A percentile compares a stretch with the other conserved stretches of the same genome.
Conservation (phyloP, 2,888 invertebrate genomes). For the Buathra laborator region DNA sequence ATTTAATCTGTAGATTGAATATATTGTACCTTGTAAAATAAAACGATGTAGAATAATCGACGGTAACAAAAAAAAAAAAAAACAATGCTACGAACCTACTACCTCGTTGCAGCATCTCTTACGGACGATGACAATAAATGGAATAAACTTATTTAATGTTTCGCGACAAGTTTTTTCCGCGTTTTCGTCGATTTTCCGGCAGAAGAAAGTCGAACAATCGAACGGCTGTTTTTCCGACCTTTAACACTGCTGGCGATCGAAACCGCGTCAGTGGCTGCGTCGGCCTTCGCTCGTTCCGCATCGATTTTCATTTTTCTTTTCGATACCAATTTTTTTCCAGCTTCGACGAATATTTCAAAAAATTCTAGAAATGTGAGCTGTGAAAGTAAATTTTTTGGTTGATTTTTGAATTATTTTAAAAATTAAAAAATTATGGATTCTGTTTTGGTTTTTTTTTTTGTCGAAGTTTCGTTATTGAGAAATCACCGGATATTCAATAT, state of each 20-base stretch:
- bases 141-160: constrained; percentile 33
- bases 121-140: constrained; percentile 60
- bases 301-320: constrained; percentile 40
- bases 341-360: constrained; percentile 86
- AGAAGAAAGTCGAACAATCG: constrained; percentile 25
- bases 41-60: constrained; percentile 61
- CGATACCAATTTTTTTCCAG: constrained; percentile 61
- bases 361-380: constrained; percentile 88
- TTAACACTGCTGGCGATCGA: constrained; percentile 23
- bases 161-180: constrained; percentile 47
- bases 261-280: constrained; percentile 13
- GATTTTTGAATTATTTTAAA: too few species aligned
- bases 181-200: constrained; percentile 31
- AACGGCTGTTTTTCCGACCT: constrained; percentile 16
- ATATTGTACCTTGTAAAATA: constrained; percentile 67
- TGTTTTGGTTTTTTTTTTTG: too few species aligned
- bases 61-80: constrained; percentile 11
- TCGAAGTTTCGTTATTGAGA: not conserved
- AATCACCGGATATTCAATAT: constrained; percentile 85
- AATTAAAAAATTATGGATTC: too few species aligned
- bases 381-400: constrained; percentile 38
- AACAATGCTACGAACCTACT: constrained; percentile 36
- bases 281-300: not conserved
- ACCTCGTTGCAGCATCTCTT: constrained; percentile 53
- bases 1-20: constrained; percentile 66